Evolutionary conservation across 2,113 vertebrate genomes (phyloP).

Genomic region (Mus musculus): DNA sequence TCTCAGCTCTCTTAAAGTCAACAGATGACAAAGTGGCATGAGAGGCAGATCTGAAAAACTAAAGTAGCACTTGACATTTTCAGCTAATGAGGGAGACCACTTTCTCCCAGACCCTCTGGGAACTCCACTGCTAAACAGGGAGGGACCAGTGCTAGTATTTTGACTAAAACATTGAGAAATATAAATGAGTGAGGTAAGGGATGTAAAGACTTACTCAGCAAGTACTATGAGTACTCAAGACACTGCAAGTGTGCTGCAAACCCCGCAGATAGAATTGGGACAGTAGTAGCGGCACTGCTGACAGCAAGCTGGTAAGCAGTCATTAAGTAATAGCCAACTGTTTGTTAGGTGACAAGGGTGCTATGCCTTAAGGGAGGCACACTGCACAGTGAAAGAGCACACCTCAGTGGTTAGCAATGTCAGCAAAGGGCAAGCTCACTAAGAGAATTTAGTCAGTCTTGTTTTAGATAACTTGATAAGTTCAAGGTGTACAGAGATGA

Average conservation of each 20-base stretch:
- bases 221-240: neutral
- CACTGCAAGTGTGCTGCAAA: neutral
- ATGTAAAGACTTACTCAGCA: too few relatives aligned
- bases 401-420: neutral
- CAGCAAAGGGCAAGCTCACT: neutral
- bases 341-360: neutral
- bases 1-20: neutral
- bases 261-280: neutral
- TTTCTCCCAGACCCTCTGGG: neutral
- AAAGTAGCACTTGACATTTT: neutral
- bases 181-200: neutral
- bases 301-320: neutral
- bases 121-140: neutral
- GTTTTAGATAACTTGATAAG: neutral
- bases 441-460: neutral
- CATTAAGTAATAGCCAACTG: neutral
- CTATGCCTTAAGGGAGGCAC: neutral
- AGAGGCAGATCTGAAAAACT: neutral
- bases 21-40: neutral
- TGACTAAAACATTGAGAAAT: neutral
- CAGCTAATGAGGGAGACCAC: neutral
- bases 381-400: neutral
- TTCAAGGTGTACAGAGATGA: neutral
- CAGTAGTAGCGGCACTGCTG: neutral
- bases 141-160: too few relatives aligned